Evolutionary conservation across 2,888 invertebrate species (phyloP).

Genomic region (Platycheirus rosarum): DNA sequence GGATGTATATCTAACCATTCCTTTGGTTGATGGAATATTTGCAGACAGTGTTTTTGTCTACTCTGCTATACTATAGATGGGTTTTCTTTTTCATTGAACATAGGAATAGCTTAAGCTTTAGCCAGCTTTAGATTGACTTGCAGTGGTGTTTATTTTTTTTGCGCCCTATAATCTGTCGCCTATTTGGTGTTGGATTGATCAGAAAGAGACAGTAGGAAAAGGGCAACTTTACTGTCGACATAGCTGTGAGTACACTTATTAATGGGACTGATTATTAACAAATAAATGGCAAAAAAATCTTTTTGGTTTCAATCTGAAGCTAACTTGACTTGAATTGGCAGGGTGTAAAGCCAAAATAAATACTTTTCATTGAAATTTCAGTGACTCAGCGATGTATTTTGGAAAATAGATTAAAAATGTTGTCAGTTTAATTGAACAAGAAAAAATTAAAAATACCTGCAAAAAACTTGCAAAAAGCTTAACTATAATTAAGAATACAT

Average conservation of each 20-base stretch:
- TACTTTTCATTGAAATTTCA: no score
- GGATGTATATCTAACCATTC: constrained; percentile 13
- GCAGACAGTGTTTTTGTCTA: constrained; percentile 26
- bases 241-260: neutral
- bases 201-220: neutral
- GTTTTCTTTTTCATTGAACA: constrained; percentile 33
- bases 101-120: constrained; percentile 6
- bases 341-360: no score
- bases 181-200: constrained; percentile 4
- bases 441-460: no score
- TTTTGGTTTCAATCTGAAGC: neutral
- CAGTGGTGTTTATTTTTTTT: constrained; percentile 1
- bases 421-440: no score
- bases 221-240: neutral
- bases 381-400: no score
- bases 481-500: no score
- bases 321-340: constrained; percentile 32
- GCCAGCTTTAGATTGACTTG: neutral
- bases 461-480: no score
- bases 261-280: constrained; percentile 21
- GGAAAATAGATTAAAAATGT: no score
- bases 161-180: constrained; percentile 15
- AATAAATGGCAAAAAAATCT: constrained; percentile 1
- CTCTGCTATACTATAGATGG: constrained; percentile 1
- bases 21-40: constrained; percentile 21